Base-by-base conservation (phyloP, 1,140 invertebrate genomes). In the Phortica variegata region DNA sequence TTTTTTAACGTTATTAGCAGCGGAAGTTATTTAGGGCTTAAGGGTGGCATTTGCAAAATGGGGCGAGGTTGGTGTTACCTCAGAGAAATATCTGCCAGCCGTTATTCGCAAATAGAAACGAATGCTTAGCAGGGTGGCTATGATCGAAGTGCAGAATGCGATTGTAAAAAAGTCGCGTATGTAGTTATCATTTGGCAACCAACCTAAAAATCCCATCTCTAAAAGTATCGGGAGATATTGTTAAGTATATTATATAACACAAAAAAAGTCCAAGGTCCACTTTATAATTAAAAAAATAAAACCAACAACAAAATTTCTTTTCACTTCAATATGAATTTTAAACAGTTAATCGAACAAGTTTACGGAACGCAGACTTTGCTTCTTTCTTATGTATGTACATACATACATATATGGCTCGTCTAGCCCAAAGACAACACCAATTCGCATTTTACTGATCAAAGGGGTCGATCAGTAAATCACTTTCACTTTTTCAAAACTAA, bases 51-150 rank as follows among this genome's bases (percentile, higher is more conserved):
- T 32, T 23, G 33, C 10, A 43, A 31, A 15, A 18, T 32, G 33
- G 9, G 12, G 10, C 31, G 8, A 23, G 23, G 41, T 15, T 38
- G 31, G 33, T 32, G 20, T 70, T 73, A 73, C 70, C 70, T 73
- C 70, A 38, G 65, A 68, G 51, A 73, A 73, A 43, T 65, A 73
- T 56, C 70, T 54, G 41, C 70, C 70, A 21, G 70, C 60, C 39
- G 70, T 73, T 49, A 73, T 73, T 42, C 70, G 70, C 40, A 73
- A 63, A 66, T 73, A 73, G 60, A 73, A 73, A 31, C 70, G 70
- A 52, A 73, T 55, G 52, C 70, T 73, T 53, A 73, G 52, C 50
- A 73, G 48, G 38, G 62, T 70, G 58, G 70, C 70, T 44, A 56
- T 54, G 33, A 73, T 29, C 41, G 62, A 70, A 52, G 70, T 55